phyloP scores from a whole-genome alignment of 1,140 invertebrate species.

The Drosophila repletoides region DNA sequence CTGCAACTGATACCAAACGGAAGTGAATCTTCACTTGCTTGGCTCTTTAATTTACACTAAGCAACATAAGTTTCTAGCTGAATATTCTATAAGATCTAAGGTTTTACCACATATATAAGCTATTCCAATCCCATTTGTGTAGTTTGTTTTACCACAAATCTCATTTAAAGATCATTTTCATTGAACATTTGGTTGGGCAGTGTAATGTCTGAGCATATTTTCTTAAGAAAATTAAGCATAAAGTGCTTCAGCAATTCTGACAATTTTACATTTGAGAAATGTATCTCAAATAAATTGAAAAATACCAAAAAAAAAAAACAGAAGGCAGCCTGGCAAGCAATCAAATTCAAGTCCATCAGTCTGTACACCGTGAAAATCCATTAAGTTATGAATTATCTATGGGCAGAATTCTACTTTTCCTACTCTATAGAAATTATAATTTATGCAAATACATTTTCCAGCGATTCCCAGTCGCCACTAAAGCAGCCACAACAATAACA shows the following conservation, averaged over 20 bases:
- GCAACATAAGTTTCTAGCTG: neutral
- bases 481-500: neutral
- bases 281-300: neutral
- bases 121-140: too few species aligned
- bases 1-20: slow-evolving; percentile 70
- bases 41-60: neutral
- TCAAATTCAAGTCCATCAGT: too few species aligned
- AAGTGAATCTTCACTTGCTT: slow-evolving; percentile 35
- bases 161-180: too few species aligned
- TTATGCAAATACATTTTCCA: slow-evolving; percentile 15
- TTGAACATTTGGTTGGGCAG: too few species aligned
- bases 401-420: neutral
- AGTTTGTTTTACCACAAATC: neutral
- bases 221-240: neutral
- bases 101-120: too few species aligned
- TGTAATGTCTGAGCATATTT: too few species aligned
- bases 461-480: neutral
- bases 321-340: too few species aligned
- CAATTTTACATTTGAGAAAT: neutral
- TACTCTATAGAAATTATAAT: neutral
- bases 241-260: neutral
- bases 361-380: too few species aligned
- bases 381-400: slow-evolving; percentile 17
- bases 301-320: too few species aligned
- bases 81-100: too few species aligned